A percentile compares a stretch with the other conserved stretches of the same genome.
phyloP scores from a whole-genome alignment of 1,140 invertebrate genomes.

The Oryctes rhinoceros region DNA sequence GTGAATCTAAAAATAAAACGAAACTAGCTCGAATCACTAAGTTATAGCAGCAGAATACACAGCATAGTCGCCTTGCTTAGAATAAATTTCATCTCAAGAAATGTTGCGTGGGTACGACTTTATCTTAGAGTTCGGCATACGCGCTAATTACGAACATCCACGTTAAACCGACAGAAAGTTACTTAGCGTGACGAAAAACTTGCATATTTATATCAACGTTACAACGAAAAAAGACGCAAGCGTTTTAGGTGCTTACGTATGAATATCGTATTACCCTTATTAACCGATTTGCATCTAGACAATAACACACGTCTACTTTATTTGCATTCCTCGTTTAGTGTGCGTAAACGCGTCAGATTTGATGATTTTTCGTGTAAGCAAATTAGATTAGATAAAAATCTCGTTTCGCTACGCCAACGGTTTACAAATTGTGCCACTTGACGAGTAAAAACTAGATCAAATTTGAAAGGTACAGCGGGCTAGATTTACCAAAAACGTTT shows the following conservation, averaged over 20 bases:
- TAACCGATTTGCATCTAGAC: slow-evolving; percentile 9
- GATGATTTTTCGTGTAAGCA: not conserved
- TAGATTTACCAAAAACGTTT: no score
- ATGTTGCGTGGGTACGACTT: no score
- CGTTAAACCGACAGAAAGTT: no score
- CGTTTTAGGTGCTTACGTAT: not conserved
- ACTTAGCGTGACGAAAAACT: not conserved
- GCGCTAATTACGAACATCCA: no score
- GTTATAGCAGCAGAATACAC: not conserved
- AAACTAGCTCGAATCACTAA: slow-evolving; percentile 21
- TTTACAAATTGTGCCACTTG: not conserved
- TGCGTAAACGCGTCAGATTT: not conserved
- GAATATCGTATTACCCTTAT: slow-evolving; percentile 1
- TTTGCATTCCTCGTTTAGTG: not conserved
- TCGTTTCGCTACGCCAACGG: not conserved
- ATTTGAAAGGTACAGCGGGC: not conserved
- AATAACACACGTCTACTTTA: not conserved
- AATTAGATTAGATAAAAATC: slow-evolving; percentile 14
- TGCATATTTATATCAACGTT: not conserved
- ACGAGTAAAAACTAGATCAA: not conserved
- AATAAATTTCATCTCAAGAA: not conserved
- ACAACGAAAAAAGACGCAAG: not conserved
- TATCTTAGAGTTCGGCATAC: no score
- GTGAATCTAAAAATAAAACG: slow-evolving; percentile 18
- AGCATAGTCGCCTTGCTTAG: not conserved